A percentile compares a stretch with the other conserved stretches of the same genome.
phyloP scores from a whole-genome alignment of 2,888 invertebrate genomes.

The Rotaria magnacalcarata region DNA sequence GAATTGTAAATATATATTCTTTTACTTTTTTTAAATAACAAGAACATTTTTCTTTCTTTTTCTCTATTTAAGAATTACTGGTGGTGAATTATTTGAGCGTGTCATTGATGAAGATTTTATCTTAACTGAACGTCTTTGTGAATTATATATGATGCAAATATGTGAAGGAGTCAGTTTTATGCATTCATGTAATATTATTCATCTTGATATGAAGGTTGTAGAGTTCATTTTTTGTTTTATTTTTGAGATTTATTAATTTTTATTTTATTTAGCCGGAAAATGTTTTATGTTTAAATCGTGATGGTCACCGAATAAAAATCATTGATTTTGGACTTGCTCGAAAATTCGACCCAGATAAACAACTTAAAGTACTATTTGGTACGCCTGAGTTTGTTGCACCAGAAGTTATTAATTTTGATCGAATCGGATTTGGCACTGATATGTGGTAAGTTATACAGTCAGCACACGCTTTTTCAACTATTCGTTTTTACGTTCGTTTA shows the following conservation, averaged over 20 bases:
- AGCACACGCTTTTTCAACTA: neutral
- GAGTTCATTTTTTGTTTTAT: neutral
- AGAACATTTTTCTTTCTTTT: too few species aligned
- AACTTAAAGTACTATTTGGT: conserved; percentile 53
- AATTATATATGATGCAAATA: conserved; percentile 92
- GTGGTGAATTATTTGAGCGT: conserved; percentile 94
- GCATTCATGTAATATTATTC: conserved; percentile 86
- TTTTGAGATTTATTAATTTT: neutral
- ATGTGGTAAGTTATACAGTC: conserved; percentile 54
- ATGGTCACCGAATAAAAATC: conserved; percentile 93
- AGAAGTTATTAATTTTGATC: conserved; percentile 58
- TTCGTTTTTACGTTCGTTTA: neutral
- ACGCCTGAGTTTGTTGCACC: conserved; percentile 60
- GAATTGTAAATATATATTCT: conserved; percentile 77
- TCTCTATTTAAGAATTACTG: conserved; percentile 73
- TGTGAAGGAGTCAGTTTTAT: conserved; percentile 96
- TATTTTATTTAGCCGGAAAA: conserved; percentile 78
- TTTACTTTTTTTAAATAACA: neutral
- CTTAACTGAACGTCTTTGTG: conserved; percentile 88
- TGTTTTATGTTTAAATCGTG: conserved; percentile 86
- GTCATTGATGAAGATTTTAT: conserved; percentile 97
- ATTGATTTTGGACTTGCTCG: conserved; percentile 95
- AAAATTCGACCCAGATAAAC: conserved; percentile 72
- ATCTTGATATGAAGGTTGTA: conserved; percentile 88
- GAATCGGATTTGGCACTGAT: conserved; percentile 55